These are phyloP conservation scores for Patiria pectinifera DNA, from an alignment of 53 echinoderm and acorn worm genomes.

Conservation along the genomic window DNA sequence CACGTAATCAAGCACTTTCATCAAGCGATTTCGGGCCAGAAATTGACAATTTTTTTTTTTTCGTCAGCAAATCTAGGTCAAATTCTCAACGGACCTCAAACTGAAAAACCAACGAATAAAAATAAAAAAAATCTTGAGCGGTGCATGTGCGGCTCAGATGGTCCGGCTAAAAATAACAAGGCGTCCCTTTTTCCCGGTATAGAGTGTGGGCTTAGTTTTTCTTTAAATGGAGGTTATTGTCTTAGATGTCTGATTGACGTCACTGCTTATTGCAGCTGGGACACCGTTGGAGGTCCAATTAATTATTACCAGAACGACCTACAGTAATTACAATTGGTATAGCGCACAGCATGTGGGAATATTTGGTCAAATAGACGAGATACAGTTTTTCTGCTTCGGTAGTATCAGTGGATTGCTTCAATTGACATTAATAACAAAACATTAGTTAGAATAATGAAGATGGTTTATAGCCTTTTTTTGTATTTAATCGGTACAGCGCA, in stretches of 20 bases:
- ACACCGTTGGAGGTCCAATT: neutral
- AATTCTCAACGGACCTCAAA: neutral
- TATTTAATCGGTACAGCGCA: neutral
- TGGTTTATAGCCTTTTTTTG: neutral
- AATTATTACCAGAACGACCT: neutral
- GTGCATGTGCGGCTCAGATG: neutral
- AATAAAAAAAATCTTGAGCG: neutral
- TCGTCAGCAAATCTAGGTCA: neutral
- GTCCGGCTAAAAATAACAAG: constrained; percentile 43
- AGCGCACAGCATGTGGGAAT: neutral
- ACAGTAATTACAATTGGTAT: neutral
- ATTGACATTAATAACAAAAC: neutral
- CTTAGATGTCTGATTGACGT: constrained; percentile 44
- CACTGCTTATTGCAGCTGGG: constrained; percentile 23
- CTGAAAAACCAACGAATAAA: neutral
- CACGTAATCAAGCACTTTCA: constrained; percentile 11
- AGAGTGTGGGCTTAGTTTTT: neutral
- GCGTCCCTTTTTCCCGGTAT: neutral
- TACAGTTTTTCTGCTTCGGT: neutral
- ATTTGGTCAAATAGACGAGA: neutral
- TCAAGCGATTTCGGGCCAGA: neutral
- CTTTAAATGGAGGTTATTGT: constrained; percentile 12
- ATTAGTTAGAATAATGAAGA: neutral
- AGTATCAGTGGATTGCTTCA: neutral
- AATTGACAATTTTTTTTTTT: neutral